These are phyloP conservation scores for Montipora capricornis DNA, from an alignment of 64 coral and sea anemone genomes.

Conservation along the genomic window DNA sequence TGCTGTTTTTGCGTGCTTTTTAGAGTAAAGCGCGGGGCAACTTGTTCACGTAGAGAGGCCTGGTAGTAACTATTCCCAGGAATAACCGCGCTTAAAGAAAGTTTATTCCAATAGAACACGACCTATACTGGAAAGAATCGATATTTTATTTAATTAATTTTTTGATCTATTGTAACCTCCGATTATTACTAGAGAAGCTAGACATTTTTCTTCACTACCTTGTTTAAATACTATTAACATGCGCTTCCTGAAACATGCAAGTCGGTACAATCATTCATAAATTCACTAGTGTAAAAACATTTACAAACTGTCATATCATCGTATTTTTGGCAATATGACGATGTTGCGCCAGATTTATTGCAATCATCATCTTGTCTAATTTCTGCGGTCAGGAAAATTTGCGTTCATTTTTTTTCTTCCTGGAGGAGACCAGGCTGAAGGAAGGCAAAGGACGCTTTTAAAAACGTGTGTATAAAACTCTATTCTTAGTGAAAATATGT, in stretches of 20 bases:
- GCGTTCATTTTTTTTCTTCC: too few relatives aligned
- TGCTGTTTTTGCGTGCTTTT: too few relatives aligned
- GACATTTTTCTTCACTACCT: neutral
- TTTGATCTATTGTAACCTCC: neutral
- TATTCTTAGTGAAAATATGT: too few relatives aligned
- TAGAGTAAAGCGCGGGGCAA: too few relatives aligned
- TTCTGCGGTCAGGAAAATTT: neutral
- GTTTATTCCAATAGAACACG: too few relatives aligned
- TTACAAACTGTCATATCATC: slow-evolving; percentile 14
- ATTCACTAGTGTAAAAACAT: slow-evolving; percentile 1
- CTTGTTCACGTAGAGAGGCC: too few relatives aligned
- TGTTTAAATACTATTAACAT: slow-evolving; percentile 56
- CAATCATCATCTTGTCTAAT: slow-evolving; percentile 15
- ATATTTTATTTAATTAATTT: neutral
- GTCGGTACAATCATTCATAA: slow-evolving; percentile 13
- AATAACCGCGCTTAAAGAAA: too few relatives aligned
- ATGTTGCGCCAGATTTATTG: neutral
- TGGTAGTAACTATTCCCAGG: too few relatives aligned
- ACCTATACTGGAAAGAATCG: too few relatives aligned
- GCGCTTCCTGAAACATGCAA: slow-evolving; percentile 42
- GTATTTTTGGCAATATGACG: neutral
- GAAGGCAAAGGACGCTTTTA: too few relatives aligned
- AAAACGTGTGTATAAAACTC: too few relatives aligned
- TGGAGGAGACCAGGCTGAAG: too few relatives aligned
- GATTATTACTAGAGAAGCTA: neutral